phyloP scores from a whole-genome alignment of 2,797 vertebrate genomes.

The Mormyrops boulengeri region DNA sequence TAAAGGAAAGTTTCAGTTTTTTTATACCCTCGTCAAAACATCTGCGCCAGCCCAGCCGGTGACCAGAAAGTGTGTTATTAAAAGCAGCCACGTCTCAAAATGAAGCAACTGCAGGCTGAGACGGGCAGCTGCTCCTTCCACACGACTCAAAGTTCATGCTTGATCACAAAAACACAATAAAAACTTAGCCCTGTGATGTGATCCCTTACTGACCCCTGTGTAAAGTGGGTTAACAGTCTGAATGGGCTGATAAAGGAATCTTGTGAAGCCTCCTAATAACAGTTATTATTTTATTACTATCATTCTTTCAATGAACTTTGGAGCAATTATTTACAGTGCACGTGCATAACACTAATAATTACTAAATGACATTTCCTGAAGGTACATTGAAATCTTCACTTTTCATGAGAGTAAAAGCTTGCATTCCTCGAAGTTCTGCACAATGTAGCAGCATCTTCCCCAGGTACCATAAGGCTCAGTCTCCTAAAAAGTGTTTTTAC shows the following conservation, averaged over 20 bases:
- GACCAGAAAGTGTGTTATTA: not conserved
- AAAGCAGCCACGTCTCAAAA: not conserved
- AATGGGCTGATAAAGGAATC: not conserved
- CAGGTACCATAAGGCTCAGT: not conserved
- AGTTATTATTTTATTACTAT: not conserved
- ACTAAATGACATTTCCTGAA: not conserved
- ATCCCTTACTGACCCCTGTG: not conserved
- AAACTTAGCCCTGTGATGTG: constrained; percentile 21
- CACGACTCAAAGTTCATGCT: constrained; percentile 17
- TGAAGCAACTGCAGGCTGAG: not conserved
- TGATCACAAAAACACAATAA: constrained; percentile 13
- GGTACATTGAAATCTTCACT: not conserved
- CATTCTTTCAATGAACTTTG: constrained; percentile 3
- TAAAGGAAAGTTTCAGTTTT: not conserved
- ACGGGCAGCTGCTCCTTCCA: not conserved
- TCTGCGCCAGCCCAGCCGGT: not conserved
- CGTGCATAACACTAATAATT: not conserved
- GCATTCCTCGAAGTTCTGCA: not conserved
- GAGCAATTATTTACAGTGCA: not conserved
- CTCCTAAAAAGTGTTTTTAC: not conserved
- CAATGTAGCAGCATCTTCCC: not conserved
- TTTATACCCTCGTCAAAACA: not conserved
- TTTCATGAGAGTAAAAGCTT: not conserved
- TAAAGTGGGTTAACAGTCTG: constrained; percentile 14
- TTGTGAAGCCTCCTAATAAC: not conserved